Base-by-base conservation (phyloP, 2,888 invertebrate genomes). In the Plagodis pulveraria region DNA sequence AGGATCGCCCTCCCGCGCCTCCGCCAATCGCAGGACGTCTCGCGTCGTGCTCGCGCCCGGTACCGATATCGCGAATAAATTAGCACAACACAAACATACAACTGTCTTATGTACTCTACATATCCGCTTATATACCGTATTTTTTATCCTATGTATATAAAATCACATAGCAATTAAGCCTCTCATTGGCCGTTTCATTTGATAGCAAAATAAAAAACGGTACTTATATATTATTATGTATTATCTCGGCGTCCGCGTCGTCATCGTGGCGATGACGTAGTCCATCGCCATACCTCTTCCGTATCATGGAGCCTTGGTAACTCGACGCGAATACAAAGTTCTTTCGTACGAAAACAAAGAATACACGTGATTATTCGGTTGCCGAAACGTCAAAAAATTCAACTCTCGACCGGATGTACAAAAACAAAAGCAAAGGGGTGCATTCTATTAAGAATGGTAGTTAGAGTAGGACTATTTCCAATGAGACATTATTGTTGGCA, bases 1-100 rank as follows among this genome's bases (percentile, higher is more conserved):
- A 91, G 91, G 90, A 89, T 89, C 87, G 89, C 89, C 91, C 91
- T 91, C 90, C 85, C 84, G 80, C 76, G 74, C 73, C 73, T 67
- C 76, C 73, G 79, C 91, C 91, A 92, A 91, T 91, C 67, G 77
- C 77, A 80, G 76, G 70, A 79, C 75, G 81, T 80, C 79, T 76
- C 78, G 70, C 78, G 69, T 72, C 76, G 77, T 76, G 78, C 72
- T 77, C 76, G 77, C 74, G 72, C 54, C 68, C 74, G 75, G 54
- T 73, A 72, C 71, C 80, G 77, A 76, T 80, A 79, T 86, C 81
- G 90, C 89, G 87, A 90, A 91, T 91, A 87, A 80, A 86, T 89
- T 89, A 83, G 84, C 88, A 78, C 73, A 70, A 66, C 75, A 71
- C 66, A 55, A 66, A 56, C 67, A 54, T 68, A 70, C 54, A 57